These are phyloP conservation scores for Holothuria glaberrima DNA, from an alignment of 35 echinoderm and acorn worm genomes.

Conservation along the genomic window DNA sequence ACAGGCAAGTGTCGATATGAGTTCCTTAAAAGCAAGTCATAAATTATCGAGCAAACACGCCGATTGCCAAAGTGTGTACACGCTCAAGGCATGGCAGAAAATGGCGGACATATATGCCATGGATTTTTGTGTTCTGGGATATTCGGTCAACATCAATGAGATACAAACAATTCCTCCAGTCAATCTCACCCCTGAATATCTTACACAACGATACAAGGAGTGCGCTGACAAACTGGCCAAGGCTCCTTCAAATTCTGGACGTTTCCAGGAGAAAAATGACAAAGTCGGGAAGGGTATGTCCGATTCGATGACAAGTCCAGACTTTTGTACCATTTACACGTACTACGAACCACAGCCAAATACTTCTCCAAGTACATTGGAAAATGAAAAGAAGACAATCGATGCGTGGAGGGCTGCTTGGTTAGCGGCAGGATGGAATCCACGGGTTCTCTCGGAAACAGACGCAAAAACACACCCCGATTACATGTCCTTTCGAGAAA, in stretches of 20 bases:
- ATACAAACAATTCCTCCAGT: background rate
- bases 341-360: background rate
- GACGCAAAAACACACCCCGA: conserved; percentile 16
- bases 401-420: conserved; percentile 19
- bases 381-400: background rate
- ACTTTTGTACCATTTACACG: background rate
- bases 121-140: conserved; percentile 29
- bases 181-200: background rate
- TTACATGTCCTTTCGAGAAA: background rate
- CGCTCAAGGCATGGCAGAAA: background rate
- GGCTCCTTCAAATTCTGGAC: too few species aligned
- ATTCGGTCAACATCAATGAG: background rate
- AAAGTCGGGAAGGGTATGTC: too few species aligned
- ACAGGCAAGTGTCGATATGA: background rate
- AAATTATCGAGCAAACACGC: background rate
- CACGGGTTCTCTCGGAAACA: background rate
- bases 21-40: background rate
- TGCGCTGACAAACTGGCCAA: background rate
- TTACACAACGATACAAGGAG: conserved; percentile 9
- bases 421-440: background rate
- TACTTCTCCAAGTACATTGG: too few species aligned
- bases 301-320: background rate
- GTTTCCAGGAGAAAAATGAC: too few species aligned
- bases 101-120: conserved; percentile 11
- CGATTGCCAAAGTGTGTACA: conserved; percentile 1